Percentiles rank a stretch among this genome's conserved stretches.
phyloP scores from a whole-genome alignment of 2,888 invertebrate species.

The Caenorhabditis parvicauda region DNA sequence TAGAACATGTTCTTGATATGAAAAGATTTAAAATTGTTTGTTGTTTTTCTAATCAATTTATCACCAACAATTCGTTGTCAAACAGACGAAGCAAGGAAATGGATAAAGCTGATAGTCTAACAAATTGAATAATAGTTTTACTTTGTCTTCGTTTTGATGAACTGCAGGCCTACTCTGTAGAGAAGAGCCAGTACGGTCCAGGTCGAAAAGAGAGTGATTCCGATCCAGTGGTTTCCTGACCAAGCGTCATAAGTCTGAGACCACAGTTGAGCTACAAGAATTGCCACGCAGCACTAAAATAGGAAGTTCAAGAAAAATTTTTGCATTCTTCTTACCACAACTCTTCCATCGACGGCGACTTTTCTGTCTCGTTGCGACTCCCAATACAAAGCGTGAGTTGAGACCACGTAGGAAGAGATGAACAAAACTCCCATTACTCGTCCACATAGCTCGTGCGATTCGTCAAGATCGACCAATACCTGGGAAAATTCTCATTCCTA shows the following conservation, averaged over 20 bases:
- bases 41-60: slow-evolving; percentile 5
- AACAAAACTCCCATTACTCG: slow-evolving; percentile 60
- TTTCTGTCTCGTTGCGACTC: slow-evolving; percentile 40
- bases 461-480: slow-evolving; percentile 54
- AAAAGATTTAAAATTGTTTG: not conserved
- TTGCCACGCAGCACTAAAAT: slow-evolving; percentile 52
- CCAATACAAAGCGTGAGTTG: slow-evolving; percentile 56
- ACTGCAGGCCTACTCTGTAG: slow-evolving; percentile 38
- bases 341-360: slow-evolving; percentile 51
- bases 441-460: slow-evolving; percentile 52
- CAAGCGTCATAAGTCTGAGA: slow-evolving; percentile 55
- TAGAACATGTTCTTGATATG: not conserved
- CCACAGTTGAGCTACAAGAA: slow-evolving; percentile 59
- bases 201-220: slow-evolving; percentile 57
- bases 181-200: slow-evolving; percentile 55
- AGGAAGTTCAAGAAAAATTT: too few relatives aligned
- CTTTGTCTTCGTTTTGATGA: not conserved
- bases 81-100: not conserved
- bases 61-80: not conserved
- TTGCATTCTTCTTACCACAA: slow-evolving; percentile 46
- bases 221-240: slow-evolving; percentile 59
- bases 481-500: slow-evolving; percentile 16
- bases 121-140: too few relatives aligned
- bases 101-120: too few relatives aligned
- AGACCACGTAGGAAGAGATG: slow-evolving; percentile 38